phyloP scores from a whole-genome alignment of 92 coral and sea anemone species.

The Montipora capitata region DNA sequence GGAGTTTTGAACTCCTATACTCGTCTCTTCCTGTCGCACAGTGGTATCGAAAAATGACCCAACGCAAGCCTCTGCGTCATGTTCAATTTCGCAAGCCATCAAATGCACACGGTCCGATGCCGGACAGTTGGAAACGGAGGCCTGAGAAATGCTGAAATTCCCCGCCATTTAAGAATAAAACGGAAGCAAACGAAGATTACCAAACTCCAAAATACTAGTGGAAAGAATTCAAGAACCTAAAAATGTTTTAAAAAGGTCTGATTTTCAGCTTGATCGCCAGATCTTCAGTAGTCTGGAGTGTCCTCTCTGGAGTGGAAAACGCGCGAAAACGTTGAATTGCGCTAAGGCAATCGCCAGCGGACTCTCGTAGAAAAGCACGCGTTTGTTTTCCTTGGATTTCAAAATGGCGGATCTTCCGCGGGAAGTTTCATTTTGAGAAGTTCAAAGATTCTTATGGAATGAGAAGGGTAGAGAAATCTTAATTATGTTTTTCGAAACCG shows the following conservation, averaged over 20 bases:
- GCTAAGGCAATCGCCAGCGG: constrained; percentile 46
- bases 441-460: constrained; percentile 60
- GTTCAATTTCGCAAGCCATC: constrained; percentile 93
- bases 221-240: not conserved
- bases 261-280: too few species aligned
- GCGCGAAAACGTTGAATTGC: constrained; percentile 4
- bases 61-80: constrained; percentile 91
- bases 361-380: constrained; percentile 17
- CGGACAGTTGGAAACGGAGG: constrained; percentile 35
- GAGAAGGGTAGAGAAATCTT: constrained; percentile 72
- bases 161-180: constrained; percentile 30
- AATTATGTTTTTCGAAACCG: not conserved
- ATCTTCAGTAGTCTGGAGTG: not conserved
- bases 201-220: not conserved
- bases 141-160: constrained; percentile 18
- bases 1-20: constrained; percentile 34
- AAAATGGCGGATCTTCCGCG: constrained; percentile 81
- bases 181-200: not conserved
- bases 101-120: constrained; percentile 83
- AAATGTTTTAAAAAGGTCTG: too few species aligned
- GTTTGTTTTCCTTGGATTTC: constrained; percentile 41
- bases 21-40: constrained; percentile 63
- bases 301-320: not conserved
- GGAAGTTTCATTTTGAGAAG: constrained; percentile 14
- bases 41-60: constrained; percentile 79